Base-by-base conservation (phyloP, 53 echinoderm and acorn worm species). In the Actinopyga echinites region DNA sequence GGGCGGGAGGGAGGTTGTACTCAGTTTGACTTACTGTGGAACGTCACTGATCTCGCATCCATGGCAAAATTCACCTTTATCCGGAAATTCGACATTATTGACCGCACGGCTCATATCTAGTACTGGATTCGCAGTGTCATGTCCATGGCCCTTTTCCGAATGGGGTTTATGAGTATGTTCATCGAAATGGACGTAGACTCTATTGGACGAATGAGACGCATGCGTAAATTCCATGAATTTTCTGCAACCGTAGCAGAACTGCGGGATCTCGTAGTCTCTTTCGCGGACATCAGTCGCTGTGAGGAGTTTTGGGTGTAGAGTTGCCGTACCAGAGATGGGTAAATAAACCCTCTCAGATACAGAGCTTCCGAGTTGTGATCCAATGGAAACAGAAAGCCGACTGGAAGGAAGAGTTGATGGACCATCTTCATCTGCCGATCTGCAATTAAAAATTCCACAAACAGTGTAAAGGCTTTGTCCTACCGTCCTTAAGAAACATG, bases 161-260 rank as follows among this genome's bases (percentile, higher is more conserved):
- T 42, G 21, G 22, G 40, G 22, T 3, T 71, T 71, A 44, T 23
- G 71, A 21, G 9, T 40, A 43, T 49, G 49, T 38, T 38, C 77
- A 11, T 77, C 77, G 31, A 23, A 77, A 32, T 55, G 77, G 32
- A 54, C 21, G 77, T 77, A 34, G 56, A 32, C 31, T 1, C 56
- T 19, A 55, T 13, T 77, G 30, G 77, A 56, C 32, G 77, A 44
- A 22, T 80, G 81, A 20, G 36, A 61, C 30, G 81, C 60, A 62
- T 80, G 81, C 37, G 63, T 62, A 37, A 61, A 58, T 38, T 59
- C 81, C 81, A 80, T 80, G 35, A 80, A 80, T 42, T 62, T 59
- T 21, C 81, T 59, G 49, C 97, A 97, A 8, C 97, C 90, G 45
- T 90, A 86, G 49, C 93, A 97, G 58, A 97, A 85, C 36, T 86